Percentiles rank a stretch among this genome's conserved stretches.
Evolutionary conservation across 1,140 invertebrate species (phyloP).

Genomic region (Halesus radiatus): DNA sequence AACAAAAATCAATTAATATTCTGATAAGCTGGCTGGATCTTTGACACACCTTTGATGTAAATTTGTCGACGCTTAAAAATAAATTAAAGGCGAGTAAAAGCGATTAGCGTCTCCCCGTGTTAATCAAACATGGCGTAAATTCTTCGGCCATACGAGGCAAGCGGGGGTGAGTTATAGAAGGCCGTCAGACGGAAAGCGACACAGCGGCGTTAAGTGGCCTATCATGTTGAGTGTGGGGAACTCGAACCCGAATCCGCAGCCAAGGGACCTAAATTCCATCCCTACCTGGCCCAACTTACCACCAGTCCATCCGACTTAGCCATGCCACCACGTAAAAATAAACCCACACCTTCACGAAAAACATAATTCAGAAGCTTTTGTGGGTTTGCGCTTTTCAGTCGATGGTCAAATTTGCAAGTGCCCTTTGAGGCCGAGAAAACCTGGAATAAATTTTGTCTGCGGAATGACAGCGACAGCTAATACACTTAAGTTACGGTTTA

Average conservation of each 20-base stretch:
- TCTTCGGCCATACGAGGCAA: constrained; percentile 32
- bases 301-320: neutral
- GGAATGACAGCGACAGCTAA: neutral
- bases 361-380: neutral
- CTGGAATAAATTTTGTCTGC: constrained; percentile 11
- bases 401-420: neutral
- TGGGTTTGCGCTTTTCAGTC: neutral
- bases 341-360: neutral
- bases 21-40: neutral
- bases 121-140: constrained; percentile 22
- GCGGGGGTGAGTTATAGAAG: constrained; percentile 28
- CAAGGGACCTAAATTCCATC: constrained; percentile 30
- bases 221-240: constrained; percentile 54
- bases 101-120: constrained; percentile 13
- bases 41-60: neutral
- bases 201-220: constrained; percentile 53
- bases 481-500: neutral
- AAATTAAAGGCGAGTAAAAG: neutral
- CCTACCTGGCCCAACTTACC: neutral
- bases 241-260: constrained; percentile 40
- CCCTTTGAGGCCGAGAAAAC: neutral
- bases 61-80: neutral
- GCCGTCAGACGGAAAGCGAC: constrained; percentile 37
- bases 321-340: neutral
- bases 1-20: constrained; percentile 17